Conservation (phyloP, 2,797 vertebrate species). For the Microcaecilia unicolor region DNA sequence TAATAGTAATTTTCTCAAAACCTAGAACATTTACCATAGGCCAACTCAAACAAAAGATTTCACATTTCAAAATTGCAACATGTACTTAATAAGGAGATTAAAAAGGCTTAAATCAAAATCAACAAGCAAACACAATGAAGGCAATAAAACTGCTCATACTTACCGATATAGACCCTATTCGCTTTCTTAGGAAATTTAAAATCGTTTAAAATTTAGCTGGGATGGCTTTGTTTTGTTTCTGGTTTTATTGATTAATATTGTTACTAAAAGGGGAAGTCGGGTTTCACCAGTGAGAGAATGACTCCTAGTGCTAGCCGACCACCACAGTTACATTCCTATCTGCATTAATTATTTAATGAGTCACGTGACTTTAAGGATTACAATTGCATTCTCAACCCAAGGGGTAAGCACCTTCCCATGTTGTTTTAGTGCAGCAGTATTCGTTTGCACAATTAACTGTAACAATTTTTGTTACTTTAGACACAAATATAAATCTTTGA, state of each 20-base stretch:
- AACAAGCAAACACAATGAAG: constrained; percentile 46
- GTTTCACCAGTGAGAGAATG: constrained; percentile 67
- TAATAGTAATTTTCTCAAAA: constrained; percentile 49
- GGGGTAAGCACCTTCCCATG: constrained; percentile 53
- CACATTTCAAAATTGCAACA: constrained; percentile 45
- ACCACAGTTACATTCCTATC: constrained; percentile 77
- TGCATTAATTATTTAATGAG: constrained; percentile 91
- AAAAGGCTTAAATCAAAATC: too few relatives aligned
- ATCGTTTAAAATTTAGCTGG: constrained; percentile 42
- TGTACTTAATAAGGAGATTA: constrained; percentile 26
- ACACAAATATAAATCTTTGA: too few relatives aligned
- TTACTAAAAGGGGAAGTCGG: constrained; percentile 56
- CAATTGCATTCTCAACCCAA: constrained; percentile 70
- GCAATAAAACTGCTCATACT: constrained; percentile 30
- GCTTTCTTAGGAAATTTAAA: constrained; percentile 47
- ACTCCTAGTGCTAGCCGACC: constrained; percentile 75
- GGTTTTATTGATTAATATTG: constrained; percentile 17
- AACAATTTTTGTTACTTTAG: constrained; percentile 22
- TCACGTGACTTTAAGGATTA: constrained; percentile 81
- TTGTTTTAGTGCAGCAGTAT: constrained; percentile 14
- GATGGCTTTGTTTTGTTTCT: neutral
- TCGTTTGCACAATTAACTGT: constrained; percentile 4
- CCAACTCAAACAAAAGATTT: constrained; percentile 34
- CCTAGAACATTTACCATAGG: constrained; percentile 45
- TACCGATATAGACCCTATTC: constrained; percentile 42